Conservation (phyloP, 2,113 vertebrate species). For the Hippocampus barbouri region DNA sequence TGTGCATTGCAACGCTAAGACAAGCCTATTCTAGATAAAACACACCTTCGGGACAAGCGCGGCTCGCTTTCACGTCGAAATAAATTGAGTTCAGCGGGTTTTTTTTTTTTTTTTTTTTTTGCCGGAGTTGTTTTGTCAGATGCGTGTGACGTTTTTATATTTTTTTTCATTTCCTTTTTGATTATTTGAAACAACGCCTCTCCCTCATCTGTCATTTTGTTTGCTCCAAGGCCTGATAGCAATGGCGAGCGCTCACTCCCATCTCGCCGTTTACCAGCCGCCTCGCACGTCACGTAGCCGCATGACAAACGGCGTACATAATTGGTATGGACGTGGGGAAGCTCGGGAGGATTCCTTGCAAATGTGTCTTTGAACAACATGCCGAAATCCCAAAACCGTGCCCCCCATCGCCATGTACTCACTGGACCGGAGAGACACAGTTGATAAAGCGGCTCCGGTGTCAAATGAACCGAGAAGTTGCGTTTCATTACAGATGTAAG, state of each 20-base stretch:
- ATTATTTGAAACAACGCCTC: not conserved
- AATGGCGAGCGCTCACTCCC: not conserved
- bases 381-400: not conserved
- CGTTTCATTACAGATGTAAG: not conserved
- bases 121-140: no score
- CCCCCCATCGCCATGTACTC: not conserved
- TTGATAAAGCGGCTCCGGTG: not conserved
- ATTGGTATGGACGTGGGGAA: conserved; percentile 3
- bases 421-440: not conserved
- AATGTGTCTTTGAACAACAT: not conserved
- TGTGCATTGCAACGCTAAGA: not conserved
- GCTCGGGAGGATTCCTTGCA: not conserved
- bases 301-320: not conserved
- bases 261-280: not conserved
- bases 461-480: conserved; percentile 5
- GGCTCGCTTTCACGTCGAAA: not conserved
- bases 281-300: not conserved
- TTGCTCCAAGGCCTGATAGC: not conserved
- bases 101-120: not conserved
- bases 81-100: not conserved
- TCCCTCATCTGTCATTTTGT: not conserved
- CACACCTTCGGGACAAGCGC: not conserved
- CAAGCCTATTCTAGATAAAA: not conserved
- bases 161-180: conserved; percentile 8
- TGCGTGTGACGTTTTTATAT: not conserved